Conservation (phyloP, 2,888 invertebrate species). For the Acanthococcus lagerstroemiae region DNA sequence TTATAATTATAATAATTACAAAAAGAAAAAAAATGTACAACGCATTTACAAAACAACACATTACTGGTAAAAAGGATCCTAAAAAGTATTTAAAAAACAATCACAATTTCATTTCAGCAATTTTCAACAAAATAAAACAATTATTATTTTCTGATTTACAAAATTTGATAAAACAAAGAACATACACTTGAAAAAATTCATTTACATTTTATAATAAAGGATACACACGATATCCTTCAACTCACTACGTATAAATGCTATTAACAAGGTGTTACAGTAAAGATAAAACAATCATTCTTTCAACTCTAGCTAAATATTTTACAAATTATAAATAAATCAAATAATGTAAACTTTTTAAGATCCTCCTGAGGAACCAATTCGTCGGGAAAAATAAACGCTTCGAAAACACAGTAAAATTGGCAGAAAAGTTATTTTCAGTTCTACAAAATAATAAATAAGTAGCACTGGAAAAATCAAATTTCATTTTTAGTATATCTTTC, state of each 20-base stretch:
- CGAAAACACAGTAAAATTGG: too few relatives aligned
- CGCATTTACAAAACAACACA: slow-evolving; percentile 18
- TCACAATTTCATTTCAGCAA: slow-evolving; percentile 15
- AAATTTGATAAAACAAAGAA: slow-evolving; percentile 21
- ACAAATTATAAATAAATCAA: slow-evolving; percentile 5
- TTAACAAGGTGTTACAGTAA: slow-evolving; percentile 16
- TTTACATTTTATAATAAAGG: too few relatives aligned
- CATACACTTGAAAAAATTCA: slow-evolving; percentile 12
- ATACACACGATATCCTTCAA: too few relatives aligned
- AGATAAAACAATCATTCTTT: slow-evolving; percentile 6
- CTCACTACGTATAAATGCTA: slow-evolving; percentile 16
- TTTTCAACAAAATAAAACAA: slow-evolving; percentile 19
- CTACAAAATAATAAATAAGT: too few relatives aligned
- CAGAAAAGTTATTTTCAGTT: too few relatives aligned
- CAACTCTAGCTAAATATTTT: slow-evolving; percentile 5
- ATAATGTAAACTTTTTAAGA: slow-evolving; percentile 22
- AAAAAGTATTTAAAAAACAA: slow-evolving; percentile 26
- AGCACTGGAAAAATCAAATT: too few relatives aligned
- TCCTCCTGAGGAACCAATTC: slow-evolving; percentile 26
- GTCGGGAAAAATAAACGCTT: not conserved
- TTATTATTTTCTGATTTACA: slow-evolving; percentile 9
- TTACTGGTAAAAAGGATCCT: slow-evolving; percentile 26
- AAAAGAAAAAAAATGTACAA: slow-evolving; percentile 6
- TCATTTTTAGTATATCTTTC: too few relatives aligned
- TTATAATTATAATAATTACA: not conserved